Percentiles rank a stretch among this genome's conserved stretches.
phyloP scores from a whole-genome alignment of 92 coral and sea anemone species.

The Porites lobata region DNA sequence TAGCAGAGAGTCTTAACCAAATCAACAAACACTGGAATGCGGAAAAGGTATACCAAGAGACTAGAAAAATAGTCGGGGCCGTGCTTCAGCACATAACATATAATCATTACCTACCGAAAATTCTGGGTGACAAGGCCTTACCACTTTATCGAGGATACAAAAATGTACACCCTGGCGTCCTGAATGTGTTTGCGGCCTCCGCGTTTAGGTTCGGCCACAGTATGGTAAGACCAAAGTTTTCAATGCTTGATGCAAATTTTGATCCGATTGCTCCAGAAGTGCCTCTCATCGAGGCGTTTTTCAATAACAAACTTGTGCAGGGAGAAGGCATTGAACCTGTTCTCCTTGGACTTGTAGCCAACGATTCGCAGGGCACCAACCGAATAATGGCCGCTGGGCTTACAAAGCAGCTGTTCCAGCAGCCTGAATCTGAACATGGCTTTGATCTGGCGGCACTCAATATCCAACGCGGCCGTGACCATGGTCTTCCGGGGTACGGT shows the following conservation, averaged over 20 bases:
- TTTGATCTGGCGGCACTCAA: constrained; percentile 97
- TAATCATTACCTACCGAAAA: constrained; percentile 85
- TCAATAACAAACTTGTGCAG: constrained; percentile 89
- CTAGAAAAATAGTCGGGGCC: constrained; percentile 95
- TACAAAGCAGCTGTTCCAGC: constrained; percentile 95
- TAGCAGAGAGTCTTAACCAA: constrained; percentile 71
- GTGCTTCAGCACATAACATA: constrained; percentile 93
- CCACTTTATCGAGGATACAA: constrained; percentile 84
- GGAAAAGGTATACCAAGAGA: constrained; percentile 85
- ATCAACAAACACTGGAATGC: constrained; percentile 87
- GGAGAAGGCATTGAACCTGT: constrained; percentile 87
- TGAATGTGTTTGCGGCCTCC: constrained; percentile 92
- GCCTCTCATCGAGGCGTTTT: constrained; percentile 87
- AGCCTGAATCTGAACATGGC: constrained; percentile 96
- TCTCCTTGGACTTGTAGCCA: constrained; percentile 94
- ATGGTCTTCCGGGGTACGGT: constrained; percentile 97
- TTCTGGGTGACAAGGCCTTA: constrained; percentile 77
- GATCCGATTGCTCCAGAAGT: constrained; percentile 89
- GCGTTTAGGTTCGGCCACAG: constrained; percentile 98
- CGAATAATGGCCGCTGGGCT: constrained; percentile 84
- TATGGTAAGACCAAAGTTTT: constrained; percentile 85
- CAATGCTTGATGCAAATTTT: constrained; percentile 83
- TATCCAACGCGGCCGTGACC: constrained; percentile 98
- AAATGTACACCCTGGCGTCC: constrained; percentile 82
- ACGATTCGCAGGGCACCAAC: constrained; percentile 81